A percentile compares a stretch with the other conserved stretches of the same genome.
These are phyloP conservation scores for Liopterus haemorrhoidalis DNA, from an alignment of 2,888 invertebrate genomes.

Conservation along the genomic window DNA sequence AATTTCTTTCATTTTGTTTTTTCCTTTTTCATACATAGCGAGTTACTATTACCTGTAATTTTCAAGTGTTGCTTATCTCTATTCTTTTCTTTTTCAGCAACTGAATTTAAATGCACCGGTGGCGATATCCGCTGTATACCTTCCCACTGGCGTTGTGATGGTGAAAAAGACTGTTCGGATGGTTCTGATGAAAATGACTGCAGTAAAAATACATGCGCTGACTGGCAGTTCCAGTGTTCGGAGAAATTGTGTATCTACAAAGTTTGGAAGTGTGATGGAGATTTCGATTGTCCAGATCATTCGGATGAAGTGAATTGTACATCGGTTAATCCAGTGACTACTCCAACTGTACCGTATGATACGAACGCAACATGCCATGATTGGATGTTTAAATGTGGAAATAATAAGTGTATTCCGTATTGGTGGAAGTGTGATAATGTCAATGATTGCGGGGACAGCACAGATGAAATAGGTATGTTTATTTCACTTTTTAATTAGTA, in stretches of 20 bases:
- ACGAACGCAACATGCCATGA: constrained; percentile 53
- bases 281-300: constrained; percentile 63
- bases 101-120: constrained; percentile 54
- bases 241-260: constrained; percentile 60
- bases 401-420: constrained; percentile 64
- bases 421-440: constrained; percentile 79
- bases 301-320: constrained; percentile 70
- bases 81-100: constrained; percentile 34
- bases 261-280: constrained; percentile 77
- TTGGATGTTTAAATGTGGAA: constrained; percentile 74
- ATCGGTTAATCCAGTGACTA: constrained; percentile 36
- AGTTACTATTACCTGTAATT: constrained; percentile 1
- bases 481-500: too few relatives aligned
- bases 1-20: constrained; percentile 1
- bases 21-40: constrained; percentile 9
- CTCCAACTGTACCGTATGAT: constrained; percentile 37
- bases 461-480: constrained; percentile 69
- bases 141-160: constrained; percentile 64
- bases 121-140: constrained; percentile 59
- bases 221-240: constrained; percentile 65
- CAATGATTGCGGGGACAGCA: constrained; percentile 68
- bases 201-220: constrained; percentile 59
- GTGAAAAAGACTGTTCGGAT: constrained; percentile 71
- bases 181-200: constrained; percentile 65
- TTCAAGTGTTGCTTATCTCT: too few relatives aligned